A percentile compares a stretch with the other conserved stretches of the same genome.
phyloP scores from a whole-genome alignment of 2,113 vertebrate genomes.

The Delphinus delphis region DNA sequence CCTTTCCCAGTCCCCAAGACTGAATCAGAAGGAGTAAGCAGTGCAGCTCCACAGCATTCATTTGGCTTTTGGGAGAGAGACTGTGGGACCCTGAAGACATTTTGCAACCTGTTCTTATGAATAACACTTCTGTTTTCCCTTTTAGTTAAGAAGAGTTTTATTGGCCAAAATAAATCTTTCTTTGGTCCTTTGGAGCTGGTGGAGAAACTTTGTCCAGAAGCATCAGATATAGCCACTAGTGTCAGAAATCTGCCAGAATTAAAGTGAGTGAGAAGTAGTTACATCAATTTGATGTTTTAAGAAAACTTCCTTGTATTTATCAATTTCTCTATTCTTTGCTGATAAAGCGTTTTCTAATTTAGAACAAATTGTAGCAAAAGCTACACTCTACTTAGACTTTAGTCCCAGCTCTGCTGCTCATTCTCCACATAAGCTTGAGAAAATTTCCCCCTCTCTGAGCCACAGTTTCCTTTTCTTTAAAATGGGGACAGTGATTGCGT shows the following conservation, averaged over 20 bases:
- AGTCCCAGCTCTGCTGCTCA: neutral
- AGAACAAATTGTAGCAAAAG: neutral
- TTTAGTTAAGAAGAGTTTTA: slow-evolving; percentile 96
- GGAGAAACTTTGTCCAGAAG: slow-evolving; percentile 97
- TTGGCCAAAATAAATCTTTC: slow-evolving; percentile 96
- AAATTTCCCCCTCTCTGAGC: neutral
- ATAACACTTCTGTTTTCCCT: slow-evolving; percentile 67
- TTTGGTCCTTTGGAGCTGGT: slow-evolving; percentile 97
- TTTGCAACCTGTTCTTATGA: slow-evolving; percentile 32
- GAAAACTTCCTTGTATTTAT: neutral
- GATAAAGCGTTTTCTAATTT: slow-evolving; percentile 7
- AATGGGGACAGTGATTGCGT: neutral
- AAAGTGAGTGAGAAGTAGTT: slow-evolving; percentile 87
- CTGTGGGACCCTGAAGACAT: neutral
- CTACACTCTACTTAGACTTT: neutral
- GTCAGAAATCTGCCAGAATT: slow-evolving; percentile 96
- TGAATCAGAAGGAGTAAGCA: neutral
- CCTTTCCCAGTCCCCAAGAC: neutral
- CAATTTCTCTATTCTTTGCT: neutral
- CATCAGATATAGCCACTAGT: slow-evolving; percentile 94
- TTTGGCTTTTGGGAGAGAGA: neutral
- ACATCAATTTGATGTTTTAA: neutral
- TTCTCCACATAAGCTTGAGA: neutral
- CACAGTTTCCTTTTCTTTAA: slow-evolving; percentile 7
- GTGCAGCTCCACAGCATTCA: neutral